phyloP scores from a whole-genome alignment of 2,888 invertebrate genomes.

The Panorpa germanica region DNA sequence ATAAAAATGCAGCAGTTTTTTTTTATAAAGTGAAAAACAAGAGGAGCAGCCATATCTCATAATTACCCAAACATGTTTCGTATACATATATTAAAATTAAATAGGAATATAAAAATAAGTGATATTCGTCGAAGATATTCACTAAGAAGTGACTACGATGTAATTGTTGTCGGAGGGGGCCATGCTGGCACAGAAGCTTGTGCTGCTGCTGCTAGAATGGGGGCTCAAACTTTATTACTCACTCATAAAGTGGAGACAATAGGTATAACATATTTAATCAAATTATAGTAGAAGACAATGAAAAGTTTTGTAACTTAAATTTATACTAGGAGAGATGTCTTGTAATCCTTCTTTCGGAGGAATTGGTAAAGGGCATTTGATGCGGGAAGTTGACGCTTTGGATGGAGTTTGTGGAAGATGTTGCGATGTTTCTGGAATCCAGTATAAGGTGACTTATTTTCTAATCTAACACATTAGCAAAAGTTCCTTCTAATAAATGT shows the following conservation, averaged over 20 bases:
- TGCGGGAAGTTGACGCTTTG: slow-evolving; percentile 73
- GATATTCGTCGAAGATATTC: too few species aligned
- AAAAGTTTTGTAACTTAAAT: slow-evolving; percentile 8
- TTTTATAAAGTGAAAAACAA: too few species aligned
- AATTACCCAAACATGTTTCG: too few species aligned
- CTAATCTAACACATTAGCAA: slow-evolving; percentile 4
- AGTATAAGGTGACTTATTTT: slow-evolving; percentile 38
- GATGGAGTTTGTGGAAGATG: slow-evolving; percentile 69
- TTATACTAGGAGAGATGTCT: slow-evolving; percentile 63
- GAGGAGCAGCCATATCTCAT: too few species aligned
- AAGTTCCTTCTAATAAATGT: slow-evolving; percentile 3
- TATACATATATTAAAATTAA: too few species aligned
- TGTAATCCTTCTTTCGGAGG: slow-evolving; percentile 90
- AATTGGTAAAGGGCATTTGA: slow-evolving; percentile 77
- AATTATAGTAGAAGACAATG: neutral
- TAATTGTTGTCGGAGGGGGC: slow-evolving; percentile 75
- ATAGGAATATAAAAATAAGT: too few species aligned
- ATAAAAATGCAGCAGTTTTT: too few species aligned
- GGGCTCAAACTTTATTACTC: slow-evolving; percentile 55
- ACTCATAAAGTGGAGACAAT: slow-evolving; percentile 72
- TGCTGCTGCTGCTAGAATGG: slow-evolving; percentile 67
- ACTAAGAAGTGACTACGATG: too few species aligned
- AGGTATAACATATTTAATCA: slow-evolving; percentile 34
- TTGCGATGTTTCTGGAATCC: slow-evolving; percentile 64
- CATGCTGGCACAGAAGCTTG: slow-evolving; percentile 85